phyloP scores from a whole-genome alignment of 2,888 invertebrate species.

The Galeopsomyia nigrocyanea region DNA sequence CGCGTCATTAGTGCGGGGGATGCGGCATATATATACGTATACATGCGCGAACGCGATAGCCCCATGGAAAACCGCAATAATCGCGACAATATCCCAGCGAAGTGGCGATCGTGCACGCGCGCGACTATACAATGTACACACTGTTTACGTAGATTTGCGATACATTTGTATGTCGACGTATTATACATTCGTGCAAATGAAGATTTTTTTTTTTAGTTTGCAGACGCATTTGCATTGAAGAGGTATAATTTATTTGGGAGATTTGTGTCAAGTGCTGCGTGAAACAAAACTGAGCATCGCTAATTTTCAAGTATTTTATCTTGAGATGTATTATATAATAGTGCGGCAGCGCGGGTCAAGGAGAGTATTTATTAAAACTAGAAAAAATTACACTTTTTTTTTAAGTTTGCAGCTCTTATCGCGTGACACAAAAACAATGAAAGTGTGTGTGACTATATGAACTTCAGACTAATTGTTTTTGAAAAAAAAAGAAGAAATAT shows the following conservation, averaged over 20 bases:
- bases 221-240: background rate
- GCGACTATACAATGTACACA: no score
- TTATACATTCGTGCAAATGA: no score
- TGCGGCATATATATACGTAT: background rate
- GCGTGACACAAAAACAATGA: no score
- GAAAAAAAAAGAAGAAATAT: no score
- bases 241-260: conserved; percentile 35
- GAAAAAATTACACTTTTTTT: background rate
- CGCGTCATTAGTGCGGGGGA: conserved; percentile 21
- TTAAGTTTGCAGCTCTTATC: no score
- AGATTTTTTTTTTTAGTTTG: no score
- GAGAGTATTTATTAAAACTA: background rate
- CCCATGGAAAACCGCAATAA: conserved; percentile 29
- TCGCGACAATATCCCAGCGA: conserved; percentile 23
- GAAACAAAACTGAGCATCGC: no score
- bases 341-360: background rate
- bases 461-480: no score
- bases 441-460: no score
- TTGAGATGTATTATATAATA: no score
- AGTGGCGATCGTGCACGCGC: conserved; percentile 36
- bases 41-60: background rate
- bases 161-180: no score
- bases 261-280: background rate
- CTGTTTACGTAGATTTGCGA: background rate
- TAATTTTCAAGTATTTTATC: no score